A percentile compares a stretch with the other conserved stretches of the same genome.
Conservation (phyloP, 2,113 vertebrate genomes). For the Haplochromis vanheusdeni region DNA sequence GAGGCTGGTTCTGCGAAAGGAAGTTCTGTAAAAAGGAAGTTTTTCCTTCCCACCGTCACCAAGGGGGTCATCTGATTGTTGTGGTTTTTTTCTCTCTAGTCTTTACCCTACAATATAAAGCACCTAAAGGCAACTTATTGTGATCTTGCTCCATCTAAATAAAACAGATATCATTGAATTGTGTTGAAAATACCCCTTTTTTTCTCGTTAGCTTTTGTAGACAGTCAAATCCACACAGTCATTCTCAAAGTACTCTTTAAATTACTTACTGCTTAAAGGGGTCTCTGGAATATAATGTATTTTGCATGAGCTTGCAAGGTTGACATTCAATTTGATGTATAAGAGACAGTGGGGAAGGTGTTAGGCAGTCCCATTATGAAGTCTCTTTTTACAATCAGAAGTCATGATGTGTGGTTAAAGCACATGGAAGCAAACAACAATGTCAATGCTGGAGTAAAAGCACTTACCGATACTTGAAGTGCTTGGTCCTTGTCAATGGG, state of each 20-base stretch:
- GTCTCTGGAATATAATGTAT: neutral
- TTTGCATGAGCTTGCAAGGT: accelerated
- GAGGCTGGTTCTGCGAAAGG: neutral
- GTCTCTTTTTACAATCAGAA: no score
- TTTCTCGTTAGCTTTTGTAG: accelerated
- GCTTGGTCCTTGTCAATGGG: constrained; percentile 73
- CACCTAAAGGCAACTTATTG: neutral
- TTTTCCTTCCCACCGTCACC: neutral
- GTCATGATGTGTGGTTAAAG: neutral
- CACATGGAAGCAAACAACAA: neutral
- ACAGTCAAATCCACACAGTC: neutral
- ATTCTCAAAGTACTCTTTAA: neutral
- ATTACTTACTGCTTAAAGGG: neutral
- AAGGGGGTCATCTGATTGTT: neutral
- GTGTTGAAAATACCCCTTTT: neutral
- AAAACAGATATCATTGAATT: neutral
- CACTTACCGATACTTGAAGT: constrained; percentile 65
- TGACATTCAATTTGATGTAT: neutral
- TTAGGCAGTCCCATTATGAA: no score
- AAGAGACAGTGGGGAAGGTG: neutral
- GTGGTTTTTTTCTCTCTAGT: neutral
- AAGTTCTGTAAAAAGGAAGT: neutral
- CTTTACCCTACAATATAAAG: neutral
- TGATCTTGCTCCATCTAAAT: neutral
- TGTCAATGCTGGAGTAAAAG: neutral